Evolutionary conservation across 2,888 invertebrate genomes (phyloP), one percentile per base, ranked within the genome.

Genomic region (Timema podura): DNA sequence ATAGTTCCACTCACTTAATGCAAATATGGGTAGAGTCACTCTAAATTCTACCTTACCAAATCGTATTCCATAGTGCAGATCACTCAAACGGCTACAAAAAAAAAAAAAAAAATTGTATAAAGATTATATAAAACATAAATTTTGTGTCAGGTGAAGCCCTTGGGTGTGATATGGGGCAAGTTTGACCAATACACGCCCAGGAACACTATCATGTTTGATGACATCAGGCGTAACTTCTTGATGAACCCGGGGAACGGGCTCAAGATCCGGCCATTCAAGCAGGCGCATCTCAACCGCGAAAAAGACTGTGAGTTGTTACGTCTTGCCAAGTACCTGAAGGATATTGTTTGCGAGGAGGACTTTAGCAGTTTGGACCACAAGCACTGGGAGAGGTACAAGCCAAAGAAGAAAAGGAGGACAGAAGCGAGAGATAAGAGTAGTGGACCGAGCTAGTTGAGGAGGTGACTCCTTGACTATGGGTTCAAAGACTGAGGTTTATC

Each of bases 191-290:
- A 93, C 82, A 91, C 87, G 65, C 84, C 91, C 0, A 92, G 91
- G 79, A 98, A 98, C 80, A 98, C 97, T 0, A 96, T 98, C 74
- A 98, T 98, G 97, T 94, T 98, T 77, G 98, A 98, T 79, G 98
- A 98, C 78, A 92, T 97, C 54, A 85, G 96, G 69, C 85, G 96
- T 76, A 98, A 98, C 82, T 98, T 98, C 78, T 87, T 97, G 54
- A 97, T 98, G 97, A 98, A 98, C 81, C 97, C 97, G 0, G 92
- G 93, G 76, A 94, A 92, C 72, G 98, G 98, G 0, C 83, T 98
- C 0, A 90, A 91, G 81, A 97, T 98, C 76, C 86, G 91, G 78
- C 91, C 97, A 0, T 98, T 96, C 80, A 86, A 92, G 6, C 92
- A 96, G 78, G 97, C 97, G 0, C 96, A 97, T 78, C 81, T 92